These are phyloP conservation scores for Furnarius figulus DNA, from an alignment of 2,113 vertebrate species.

Conservation along the genomic window DNA sequence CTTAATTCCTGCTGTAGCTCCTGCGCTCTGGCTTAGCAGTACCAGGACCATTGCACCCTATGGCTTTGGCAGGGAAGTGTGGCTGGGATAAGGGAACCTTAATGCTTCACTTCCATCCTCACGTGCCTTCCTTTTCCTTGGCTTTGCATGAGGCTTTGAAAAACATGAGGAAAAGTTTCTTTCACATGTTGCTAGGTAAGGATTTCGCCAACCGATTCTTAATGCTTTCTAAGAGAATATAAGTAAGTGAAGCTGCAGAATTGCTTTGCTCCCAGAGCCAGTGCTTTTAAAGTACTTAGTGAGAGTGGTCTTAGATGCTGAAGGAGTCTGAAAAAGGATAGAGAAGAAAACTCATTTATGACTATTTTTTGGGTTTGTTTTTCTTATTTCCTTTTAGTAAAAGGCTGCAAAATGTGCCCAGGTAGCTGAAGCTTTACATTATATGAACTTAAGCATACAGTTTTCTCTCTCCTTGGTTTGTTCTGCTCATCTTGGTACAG, in stretches of 20 bases:
- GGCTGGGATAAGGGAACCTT: background rate
- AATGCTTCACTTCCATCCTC: background rate
- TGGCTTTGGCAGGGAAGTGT: background rate
- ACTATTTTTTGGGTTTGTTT: rapidly evolving
- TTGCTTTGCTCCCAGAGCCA: background rate
- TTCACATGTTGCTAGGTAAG: background rate
- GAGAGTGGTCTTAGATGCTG: background rate
- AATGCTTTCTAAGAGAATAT: background rate
- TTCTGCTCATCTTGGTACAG: background rate
- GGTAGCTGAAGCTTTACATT: background rate
- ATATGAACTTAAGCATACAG: background rate
- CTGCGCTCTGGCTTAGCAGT: background rate
- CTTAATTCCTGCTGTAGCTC: background rate
- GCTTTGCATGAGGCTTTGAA: background rate
- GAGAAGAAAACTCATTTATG: background rate
- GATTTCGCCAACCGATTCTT: background rate
- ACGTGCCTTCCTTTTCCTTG: background rate
- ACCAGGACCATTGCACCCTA: background rate
- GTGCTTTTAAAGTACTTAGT: background rate
- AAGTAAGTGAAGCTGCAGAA: background rate
- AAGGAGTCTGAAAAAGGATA: background rate
- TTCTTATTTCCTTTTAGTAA: background rate
- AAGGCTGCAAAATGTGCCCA: background rate
- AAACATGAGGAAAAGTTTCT: background rate
- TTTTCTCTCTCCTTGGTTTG: background rate